A percentile compares a stretch with the other conserved stretches of the same genome.
These are phyloP conservation scores for Strix uralensis DNA, from an alignment of 2,113 vertebrate species.

Conservation along the genomic window DNA sequence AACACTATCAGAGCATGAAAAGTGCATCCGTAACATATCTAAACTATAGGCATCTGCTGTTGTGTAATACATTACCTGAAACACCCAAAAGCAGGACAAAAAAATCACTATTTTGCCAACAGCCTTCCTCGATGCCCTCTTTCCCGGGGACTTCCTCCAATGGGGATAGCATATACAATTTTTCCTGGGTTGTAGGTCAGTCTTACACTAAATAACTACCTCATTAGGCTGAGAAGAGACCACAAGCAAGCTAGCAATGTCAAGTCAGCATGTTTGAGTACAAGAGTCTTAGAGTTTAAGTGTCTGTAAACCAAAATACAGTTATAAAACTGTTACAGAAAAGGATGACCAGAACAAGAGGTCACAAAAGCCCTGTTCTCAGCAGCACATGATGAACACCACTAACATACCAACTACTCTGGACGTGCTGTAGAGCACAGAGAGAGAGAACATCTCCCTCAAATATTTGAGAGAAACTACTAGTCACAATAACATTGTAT, in stretches of 20 bases:
- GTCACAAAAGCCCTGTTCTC: background rate
- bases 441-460: background rate
- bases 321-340: background rate
- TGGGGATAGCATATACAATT: rapidly evolving
- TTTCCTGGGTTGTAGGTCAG: background rate
- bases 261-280: background rate
- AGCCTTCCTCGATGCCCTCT: background rate
- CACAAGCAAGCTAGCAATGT: background rate
- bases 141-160: background rate
- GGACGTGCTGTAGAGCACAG: background rate
- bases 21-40: background rate
- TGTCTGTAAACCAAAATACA: background rate
- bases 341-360: background rate
- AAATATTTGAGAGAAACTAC: background rate
- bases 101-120: background rate
- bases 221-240: background rate
- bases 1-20: background rate
- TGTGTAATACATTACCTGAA: background rate
- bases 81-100: background rate
- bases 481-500: background rate
- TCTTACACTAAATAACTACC: background rate
- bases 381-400: background rate
- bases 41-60: background rate
- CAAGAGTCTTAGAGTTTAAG: background rate
- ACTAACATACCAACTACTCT: background rate